A percentile compares a stretch with the other conserved stretches of the same genome.
These are phyloP conservation scores for Petrocephalus microphthalmus DNA, from an alignment of 2,113 vertebrate species.

Conservation along the genomic window DNA sequence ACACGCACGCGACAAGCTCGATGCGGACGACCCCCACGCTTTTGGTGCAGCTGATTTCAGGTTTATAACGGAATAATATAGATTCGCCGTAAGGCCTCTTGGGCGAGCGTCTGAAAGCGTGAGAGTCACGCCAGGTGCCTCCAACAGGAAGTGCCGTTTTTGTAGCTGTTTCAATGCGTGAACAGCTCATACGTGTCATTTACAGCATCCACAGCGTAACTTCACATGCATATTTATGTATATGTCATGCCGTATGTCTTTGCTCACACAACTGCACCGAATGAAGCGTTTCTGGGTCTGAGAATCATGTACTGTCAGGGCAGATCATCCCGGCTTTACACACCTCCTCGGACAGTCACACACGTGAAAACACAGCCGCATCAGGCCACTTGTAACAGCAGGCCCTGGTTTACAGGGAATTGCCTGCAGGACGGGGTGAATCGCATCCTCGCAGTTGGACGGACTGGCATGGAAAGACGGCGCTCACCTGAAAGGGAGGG, in stretches of 20 bases:
- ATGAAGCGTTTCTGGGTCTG: not conserved
- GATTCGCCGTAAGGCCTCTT: not conserved
- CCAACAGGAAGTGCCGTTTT: not conserved
- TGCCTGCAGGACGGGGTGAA: not conserved
- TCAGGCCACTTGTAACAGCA: not conserved
- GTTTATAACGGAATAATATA: not conserved
- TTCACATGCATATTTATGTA: not conserved
- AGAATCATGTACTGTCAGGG: not conserved
- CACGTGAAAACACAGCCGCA: not conserved
- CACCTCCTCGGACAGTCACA: not conserved
- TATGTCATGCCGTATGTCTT: not conserved
- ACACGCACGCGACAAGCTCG: not conserved
- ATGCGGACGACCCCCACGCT: no score
- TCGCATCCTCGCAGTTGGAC: not conserved
- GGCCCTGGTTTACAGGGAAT: not conserved
- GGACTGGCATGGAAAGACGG: not conserved
- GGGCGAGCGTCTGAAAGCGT: not conserved
- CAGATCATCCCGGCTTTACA: not conserved
- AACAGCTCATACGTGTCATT: not conserved
- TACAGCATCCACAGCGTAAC: no score
- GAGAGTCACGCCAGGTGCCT: not conserved
- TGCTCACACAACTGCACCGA: not conserved
- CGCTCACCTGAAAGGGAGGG: slow-evolving; percentile 85
- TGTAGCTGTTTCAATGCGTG: not conserved
- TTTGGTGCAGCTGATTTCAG: not conserved